phyloP scores from a whole-genome alignment of 2,888 invertebrate species.

The Autographa pulchrina region DNA sequence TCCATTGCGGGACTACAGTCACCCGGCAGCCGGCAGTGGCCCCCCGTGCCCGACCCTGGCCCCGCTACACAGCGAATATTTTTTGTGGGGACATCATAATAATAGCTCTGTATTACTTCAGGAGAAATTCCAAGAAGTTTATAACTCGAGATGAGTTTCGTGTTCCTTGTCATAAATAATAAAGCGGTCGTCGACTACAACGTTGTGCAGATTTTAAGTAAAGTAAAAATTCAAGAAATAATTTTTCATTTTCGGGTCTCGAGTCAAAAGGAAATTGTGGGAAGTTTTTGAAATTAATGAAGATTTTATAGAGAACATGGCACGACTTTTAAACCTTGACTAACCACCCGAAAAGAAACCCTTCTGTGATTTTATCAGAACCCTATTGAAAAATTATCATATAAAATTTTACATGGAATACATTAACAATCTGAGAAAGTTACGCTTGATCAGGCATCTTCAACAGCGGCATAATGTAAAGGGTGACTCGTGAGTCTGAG shows the following conservation, averaged over 20 bases:
- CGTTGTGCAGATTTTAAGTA: slow-evolving; percentile 88
- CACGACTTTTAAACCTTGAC: slow-evolving; percentile 60
- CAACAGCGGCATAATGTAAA: slow-evolving; percentile 68
- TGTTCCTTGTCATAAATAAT: slow-evolving; percentile 90
- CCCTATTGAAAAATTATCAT: slow-evolving; percentile 43
- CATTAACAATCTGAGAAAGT: slow-evolving; percentile 52
- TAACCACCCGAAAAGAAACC: slow-evolving; percentile 45
- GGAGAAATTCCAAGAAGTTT: slow-evolving; percentile 90
- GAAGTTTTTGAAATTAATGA: slow-evolving; percentile 81
- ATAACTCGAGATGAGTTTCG: slow-evolving; percentile 90
- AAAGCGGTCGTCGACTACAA: slow-evolving; percentile 89
- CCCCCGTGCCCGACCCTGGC: slow-evolving; percentile 71
- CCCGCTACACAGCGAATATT: slow-evolving; percentile 82
- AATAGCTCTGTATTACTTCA: slow-evolving; percentile 90
- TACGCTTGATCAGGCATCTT: slow-evolving; percentile 64
- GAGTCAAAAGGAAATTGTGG: slow-evolving; percentile 77
- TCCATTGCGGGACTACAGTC: slow-evolving; percentile 68
- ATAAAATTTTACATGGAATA: slow-evolving; percentile 47
- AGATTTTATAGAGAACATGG: slow-evolving; percentile 74
- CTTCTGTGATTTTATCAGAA: slow-evolving; percentile 36
- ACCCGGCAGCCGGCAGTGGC: slow-evolving; percentile 54
- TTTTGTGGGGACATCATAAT: slow-evolving; percentile 89
- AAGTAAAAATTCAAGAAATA: slow-evolving; percentile 86
- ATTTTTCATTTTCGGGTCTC: slow-evolving; percentile 82
- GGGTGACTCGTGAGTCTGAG: slow-evolving; percentile 71